phyloP scores from a whole-genome alignment of 2,113 vertebrate species.

The Eulemur macaco region DNA sequence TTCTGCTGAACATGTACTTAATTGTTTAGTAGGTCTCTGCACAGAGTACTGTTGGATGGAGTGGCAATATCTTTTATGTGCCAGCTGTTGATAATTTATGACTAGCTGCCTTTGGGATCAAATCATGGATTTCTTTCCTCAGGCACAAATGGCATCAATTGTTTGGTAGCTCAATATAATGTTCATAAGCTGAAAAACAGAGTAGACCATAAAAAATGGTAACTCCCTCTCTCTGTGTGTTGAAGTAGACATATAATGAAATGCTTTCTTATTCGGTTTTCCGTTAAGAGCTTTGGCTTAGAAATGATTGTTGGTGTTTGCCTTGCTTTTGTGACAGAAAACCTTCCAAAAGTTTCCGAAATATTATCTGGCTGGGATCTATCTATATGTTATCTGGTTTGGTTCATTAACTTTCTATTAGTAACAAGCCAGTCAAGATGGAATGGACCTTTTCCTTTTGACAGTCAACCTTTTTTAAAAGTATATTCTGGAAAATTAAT shows the following conservation, averaged over 20 bases:
- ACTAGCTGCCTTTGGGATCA: not conserved
- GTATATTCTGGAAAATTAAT: not conserved
- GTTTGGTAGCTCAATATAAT: not conserved
- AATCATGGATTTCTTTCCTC: not conserved
- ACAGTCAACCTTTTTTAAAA: not conserved
- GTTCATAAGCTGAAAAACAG: not conserved
- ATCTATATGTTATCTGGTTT: not conserved
- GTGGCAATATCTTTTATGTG: not conserved
- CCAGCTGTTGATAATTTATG: not conserved
- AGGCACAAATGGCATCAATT: not conserved
- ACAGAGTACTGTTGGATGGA: not conserved
- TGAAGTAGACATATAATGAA: not conserved
- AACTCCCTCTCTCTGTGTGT: not conserved
- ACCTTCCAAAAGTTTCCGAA: not conserved
- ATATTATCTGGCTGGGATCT: not conserved
- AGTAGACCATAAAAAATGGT: not conserved
- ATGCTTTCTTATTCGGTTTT: conserved; percentile 31
- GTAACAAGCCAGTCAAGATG: not conserved
- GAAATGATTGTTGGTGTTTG: not conserved
- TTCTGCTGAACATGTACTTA: not conserved
- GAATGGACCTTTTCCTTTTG: not conserved
- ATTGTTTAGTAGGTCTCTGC: not conserved
- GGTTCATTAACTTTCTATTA: not conserved
- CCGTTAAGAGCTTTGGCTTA: conserved; percentile 38
- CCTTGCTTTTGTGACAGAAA: not conserved